Conservation (phyloP, 2,797 vertebrate species). For the Coluber constrictor region DNA sequence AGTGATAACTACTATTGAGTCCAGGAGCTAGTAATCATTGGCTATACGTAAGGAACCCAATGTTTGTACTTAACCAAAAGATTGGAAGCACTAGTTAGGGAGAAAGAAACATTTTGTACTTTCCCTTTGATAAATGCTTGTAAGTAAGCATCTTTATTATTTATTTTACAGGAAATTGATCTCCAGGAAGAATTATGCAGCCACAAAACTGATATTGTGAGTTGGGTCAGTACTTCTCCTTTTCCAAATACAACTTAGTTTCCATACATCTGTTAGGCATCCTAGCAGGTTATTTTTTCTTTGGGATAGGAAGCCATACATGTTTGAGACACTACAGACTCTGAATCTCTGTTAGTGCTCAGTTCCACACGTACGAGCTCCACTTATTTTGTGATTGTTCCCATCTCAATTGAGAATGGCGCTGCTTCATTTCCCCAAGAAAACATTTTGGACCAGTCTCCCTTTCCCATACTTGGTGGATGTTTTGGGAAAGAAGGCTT, state of each 20-base stretch:
- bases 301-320: not conserved
- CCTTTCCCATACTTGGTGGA: not conserved
- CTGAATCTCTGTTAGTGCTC: not conserved
- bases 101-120: not conserved
- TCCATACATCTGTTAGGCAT: not conserved
- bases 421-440: not conserved
- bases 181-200: not conserved
- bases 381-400: not conserved
- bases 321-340: not conserved
- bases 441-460: not conserved
- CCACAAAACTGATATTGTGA: not conserved
- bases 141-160: not conserved
- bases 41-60: not conserved
- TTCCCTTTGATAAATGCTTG: not conserved
- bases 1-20: not conserved
- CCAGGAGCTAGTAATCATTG: not conserved
- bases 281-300: not conserved
- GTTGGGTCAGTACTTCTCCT: not conserved
- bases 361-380: not conserved
- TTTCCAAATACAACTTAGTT: not conserved
- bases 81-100: not conserved
- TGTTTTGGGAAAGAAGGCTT: not conserved
- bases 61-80: not conserved
- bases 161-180: not conserved
- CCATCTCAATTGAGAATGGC: not conserved